Percentiles rank a stretch among this genome's conserved stretches.
Conservation (phyloP, 2,888 invertebrate genomes). For the Synanthedon vespiformis region DNA sequence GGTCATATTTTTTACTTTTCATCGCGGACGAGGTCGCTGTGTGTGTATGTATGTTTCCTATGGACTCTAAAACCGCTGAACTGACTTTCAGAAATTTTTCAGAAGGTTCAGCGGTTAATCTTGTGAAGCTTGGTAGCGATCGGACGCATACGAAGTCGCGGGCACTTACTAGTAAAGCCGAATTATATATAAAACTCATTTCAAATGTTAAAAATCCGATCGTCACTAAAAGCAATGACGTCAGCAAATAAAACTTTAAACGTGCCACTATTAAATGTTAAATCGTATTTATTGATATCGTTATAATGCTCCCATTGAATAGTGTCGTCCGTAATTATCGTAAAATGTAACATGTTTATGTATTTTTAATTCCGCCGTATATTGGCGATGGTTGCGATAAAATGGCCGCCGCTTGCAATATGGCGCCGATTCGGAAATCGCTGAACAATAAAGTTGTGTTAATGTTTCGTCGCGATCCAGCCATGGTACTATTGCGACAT, state of each 20-base stretch:
- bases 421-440: conserved; percentile 46
- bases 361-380: conserved; percentile 66
- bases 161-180: too few relatives aligned
- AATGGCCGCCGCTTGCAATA: conserved; percentile 29
- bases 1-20: too few relatives aligned
- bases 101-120: too few relatives aligned
- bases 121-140: too few relatives aligned
- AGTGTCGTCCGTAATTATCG: conserved; percentile 57
- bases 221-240: neutral
- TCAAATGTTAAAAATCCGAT: too few relatives aligned
- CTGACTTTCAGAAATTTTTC: too few relatives aligned
- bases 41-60: too few relatives aligned
- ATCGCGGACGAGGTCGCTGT: too few relatives aligned
- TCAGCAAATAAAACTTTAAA: conserved; percentile 2
- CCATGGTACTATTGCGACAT: neutral
- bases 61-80: too few relatives aligned
- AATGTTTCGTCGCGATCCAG: conserved; percentile 31
- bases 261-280: conserved; percentile 19
- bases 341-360: conserved; percentile 66
- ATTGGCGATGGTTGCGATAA: conserved; percentile 37
- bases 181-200: too few relatives aligned
- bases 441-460: conserved; percentile 52
- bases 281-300: conserved; percentile 35
- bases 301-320: conserved; percentile 52
- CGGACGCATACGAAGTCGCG: too few relatives aligned